phyloP scores from a whole-genome alignment of 2,797 vertebrate species.

The Xiphorhynchus erythropygius region DNA sequence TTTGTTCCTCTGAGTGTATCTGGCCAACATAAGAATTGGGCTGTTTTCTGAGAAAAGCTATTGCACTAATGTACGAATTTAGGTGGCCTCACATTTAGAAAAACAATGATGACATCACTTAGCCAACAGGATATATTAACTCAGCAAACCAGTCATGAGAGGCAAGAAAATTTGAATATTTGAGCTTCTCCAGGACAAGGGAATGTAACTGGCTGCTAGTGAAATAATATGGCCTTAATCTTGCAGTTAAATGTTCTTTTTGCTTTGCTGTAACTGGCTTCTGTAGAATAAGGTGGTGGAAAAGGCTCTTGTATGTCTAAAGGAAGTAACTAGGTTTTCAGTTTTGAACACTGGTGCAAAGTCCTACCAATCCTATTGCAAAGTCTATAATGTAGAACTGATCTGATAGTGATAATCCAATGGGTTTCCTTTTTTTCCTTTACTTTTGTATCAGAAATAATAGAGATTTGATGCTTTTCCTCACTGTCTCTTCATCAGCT shows the following conservation, averaged over 20 bases:
- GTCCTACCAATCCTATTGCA: background rate
- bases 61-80: background rate
- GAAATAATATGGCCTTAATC: background rate
- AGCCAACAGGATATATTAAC: background rate
- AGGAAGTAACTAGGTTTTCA: background rate
- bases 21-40: background rate
- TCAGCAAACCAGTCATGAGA: background rate
- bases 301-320: background rate
- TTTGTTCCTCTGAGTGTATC: background rate
- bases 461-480: background rate
- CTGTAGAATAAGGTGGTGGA: background rate
- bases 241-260: background rate
- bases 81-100: background rate
- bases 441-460: background rate
- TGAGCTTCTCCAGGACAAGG: background rate
- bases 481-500: background rate
- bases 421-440: background rate
- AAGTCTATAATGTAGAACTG: background rate
- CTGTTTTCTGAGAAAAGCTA: background rate
- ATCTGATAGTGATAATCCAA: background rate
- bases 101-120: background rate
- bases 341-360: background rate
- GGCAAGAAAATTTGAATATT: background rate
- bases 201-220: background rate
- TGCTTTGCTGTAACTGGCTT: background rate